Evolutionary conservation across 2,113 vertebrate species (phyloP).

Genomic region (Tapirus terrestris): DNA sequence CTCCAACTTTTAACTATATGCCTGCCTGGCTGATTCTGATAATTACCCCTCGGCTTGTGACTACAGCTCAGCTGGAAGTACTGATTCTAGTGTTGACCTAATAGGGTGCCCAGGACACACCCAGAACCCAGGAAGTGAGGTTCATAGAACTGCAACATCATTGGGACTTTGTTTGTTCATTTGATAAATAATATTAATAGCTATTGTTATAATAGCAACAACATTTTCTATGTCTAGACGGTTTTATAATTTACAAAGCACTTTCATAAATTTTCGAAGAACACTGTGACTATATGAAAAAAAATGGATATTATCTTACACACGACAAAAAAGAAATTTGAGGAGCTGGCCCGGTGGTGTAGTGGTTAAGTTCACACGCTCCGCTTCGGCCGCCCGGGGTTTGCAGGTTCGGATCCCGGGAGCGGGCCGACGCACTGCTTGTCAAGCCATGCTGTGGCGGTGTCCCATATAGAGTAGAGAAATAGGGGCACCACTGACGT

Average conservation of each 20-base stretch:
- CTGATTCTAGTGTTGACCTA: neutral
- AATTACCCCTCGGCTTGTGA: neutral
- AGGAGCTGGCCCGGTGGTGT: neutral
- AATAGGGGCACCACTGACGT: too few relatives aligned
- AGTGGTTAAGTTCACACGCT: too few relatives aligned
- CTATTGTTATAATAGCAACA: neutral
- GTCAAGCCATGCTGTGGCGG: too few relatives aligned
- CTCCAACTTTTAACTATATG: neutral
- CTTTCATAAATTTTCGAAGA: neutral
- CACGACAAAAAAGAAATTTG: neutral
- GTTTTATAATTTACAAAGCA: neutral
- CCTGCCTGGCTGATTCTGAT: neutral
- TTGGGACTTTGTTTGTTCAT: neutral
- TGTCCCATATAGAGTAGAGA: too few relatives aligned
- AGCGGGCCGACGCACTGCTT: too few relatives aligned
- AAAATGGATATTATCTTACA: neutral
- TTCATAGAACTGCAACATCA: neutral
- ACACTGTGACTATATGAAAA: neutral
- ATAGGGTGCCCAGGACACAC: neutral
- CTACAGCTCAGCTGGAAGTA: neutral
- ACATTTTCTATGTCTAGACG: neutral
- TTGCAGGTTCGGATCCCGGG: too few relatives aligned
- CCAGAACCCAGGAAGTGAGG: neutral
- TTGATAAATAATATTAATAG: neutral
- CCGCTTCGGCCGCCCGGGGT: too few relatives aligned